Evolutionary conservation across 1,140 invertebrate species (phyloP).

Genomic region (Manduca sexta): DNA sequence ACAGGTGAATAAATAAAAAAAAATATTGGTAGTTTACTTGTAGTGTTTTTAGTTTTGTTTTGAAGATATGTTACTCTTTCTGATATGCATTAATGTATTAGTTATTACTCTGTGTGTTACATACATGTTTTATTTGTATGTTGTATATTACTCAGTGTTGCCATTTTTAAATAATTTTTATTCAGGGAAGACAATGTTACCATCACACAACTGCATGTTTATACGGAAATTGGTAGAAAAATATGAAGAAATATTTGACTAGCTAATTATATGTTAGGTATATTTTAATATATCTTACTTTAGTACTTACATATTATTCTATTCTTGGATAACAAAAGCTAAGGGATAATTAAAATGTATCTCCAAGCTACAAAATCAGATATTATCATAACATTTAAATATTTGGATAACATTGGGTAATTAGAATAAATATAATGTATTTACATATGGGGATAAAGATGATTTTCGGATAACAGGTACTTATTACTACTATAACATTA

Average conservation of each 20-base stretch:
- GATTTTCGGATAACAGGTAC: too few relatives aligned
- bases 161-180: slow-evolving; percentile 6
- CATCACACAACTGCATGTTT: slow-evolving; percentile 32
- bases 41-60: slow-evolving; percentile 1
- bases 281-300: slow-evolving; percentile 27
- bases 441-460: too few relatives aligned
- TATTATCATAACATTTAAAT: too few relatives aligned
- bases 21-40: too few relatives aligned
- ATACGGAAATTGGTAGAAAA: slow-evolving; percentile 47
- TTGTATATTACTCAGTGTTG: too few relatives aligned
- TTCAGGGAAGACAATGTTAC: slow-evolving; percentile 11
- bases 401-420: too few relatives aligned
- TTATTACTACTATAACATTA: too few relatives aligned
- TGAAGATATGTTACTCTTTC: slow-evolving; percentile 27
- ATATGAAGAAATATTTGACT: slow-evolving; percentile 56
- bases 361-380: too few relatives aligned
- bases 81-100: slow-evolving; percentile 29
- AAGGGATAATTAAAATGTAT: background rate
- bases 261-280: slow-evolving; percentile 32
- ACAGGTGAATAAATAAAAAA: too few relatives aligned
- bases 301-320: slow-evolving; percentile 22
- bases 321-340: slow-evolving; percentile 2
- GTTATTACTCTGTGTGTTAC: too few relatives aligned
- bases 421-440: too few relatives aligned
- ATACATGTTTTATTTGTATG: too few relatives aligned